Evolutionary conservation across 2,113 vertebrate genomes (phyloP).

Genomic region (Bufo gargarizans): DNA sequence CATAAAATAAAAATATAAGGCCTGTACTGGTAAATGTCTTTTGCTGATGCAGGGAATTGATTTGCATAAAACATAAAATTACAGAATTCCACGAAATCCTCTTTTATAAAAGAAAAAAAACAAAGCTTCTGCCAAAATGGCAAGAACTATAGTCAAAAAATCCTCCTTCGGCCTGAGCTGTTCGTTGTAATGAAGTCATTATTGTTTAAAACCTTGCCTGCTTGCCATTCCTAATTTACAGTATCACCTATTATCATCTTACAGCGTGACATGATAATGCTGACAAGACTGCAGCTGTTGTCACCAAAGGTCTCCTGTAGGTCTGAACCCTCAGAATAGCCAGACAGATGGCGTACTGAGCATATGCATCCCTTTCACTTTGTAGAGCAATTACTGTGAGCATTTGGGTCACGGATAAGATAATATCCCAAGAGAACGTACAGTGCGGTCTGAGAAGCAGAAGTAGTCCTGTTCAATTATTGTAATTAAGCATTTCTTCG

Average conservation of each 20-base stretch:
- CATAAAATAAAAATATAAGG: no score
- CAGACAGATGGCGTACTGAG: conserved; percentile 45
- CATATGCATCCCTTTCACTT: conserved; percentile 51
- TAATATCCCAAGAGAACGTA: conserved; percentile 37
- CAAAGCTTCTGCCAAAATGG: neutral
- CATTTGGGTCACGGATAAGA: conserved; percentile 57
- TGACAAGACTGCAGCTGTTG: conserved; percentile 37
- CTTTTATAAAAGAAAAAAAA: no score
- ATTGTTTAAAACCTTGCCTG: neutral
- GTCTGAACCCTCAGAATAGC: conserved; percentile 40
- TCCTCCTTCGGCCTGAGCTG: neutral
- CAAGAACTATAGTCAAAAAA: neutral
- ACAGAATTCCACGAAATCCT: no score
- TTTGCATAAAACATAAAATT: no score
- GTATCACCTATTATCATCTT: neutral
- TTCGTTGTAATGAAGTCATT: neutral
- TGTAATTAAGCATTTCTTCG: conserved; percentile 7
- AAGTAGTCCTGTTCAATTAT: conserved; percentile 5
- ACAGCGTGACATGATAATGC: neutral
- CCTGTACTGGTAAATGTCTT: no score
- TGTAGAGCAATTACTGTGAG: conserved; percentile 54
- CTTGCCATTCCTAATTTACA: neutral
- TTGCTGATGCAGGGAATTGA: no score
- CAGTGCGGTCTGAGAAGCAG: conserved; percentile 1
- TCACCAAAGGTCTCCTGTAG: conserved; percentile 24